phyloP scores from a whole-genome alignment of 2,888 invertebrate species.

The Zygogramma bicolorata region DNA sequence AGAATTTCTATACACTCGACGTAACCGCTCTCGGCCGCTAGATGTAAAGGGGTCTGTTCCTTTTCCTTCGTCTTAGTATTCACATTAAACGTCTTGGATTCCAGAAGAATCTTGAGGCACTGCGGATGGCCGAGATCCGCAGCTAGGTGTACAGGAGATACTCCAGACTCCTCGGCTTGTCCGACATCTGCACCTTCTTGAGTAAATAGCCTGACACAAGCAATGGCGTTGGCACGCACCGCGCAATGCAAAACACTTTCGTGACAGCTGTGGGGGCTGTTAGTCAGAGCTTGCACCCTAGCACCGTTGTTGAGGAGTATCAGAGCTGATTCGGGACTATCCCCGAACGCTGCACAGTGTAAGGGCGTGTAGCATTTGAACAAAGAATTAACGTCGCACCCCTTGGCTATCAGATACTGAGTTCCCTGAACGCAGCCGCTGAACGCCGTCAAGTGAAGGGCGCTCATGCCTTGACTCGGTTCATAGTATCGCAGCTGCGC shows the following conservation, averaged over 20 bases:
- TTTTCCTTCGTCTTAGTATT: constrained; percentile 80
- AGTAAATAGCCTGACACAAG: constrained; percentile 82
- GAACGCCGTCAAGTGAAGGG: constrained; percentile 83
- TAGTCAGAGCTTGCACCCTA: constrained; percentile 75
- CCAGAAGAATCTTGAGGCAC: constrained; percentile 80
- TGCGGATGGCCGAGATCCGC: constrained; percentile 84
- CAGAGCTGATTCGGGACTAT: constrained; percentile 83
- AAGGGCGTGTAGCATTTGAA: constrained; percentile 83
- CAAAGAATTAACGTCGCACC: constrained; percentile 77
- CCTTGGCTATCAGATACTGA: constrained; percentile 76
- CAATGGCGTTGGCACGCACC: constrained; percentile 85
- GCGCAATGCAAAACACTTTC: constrained; percentile 88
- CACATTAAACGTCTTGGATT: constrained; percentile 78
- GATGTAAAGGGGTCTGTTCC: constrained; percentile 83
- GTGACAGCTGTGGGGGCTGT: constrained; percentile 73
- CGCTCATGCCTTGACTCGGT: constrained; percentile 78
- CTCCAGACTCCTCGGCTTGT: constrained; percentile 79
- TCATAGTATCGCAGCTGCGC: constrained; percentile 80
- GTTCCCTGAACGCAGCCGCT: constrained; percentile 82
- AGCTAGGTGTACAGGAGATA: constrained; percentile 84
- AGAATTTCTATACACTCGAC: constrained; percentile 83
- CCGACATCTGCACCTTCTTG: constrained; percentile 82
- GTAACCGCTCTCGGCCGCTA: constrained; percentile 90
- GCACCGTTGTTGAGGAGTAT: constrained; percentile 81
- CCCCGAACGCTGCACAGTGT: constrained; percentile 91